Evolutionary conservation across 2,113 vertebrate species (phyloP), one percentile per base, ranked within the genome.

Genomic region (Stegastes partitus): DNA sequence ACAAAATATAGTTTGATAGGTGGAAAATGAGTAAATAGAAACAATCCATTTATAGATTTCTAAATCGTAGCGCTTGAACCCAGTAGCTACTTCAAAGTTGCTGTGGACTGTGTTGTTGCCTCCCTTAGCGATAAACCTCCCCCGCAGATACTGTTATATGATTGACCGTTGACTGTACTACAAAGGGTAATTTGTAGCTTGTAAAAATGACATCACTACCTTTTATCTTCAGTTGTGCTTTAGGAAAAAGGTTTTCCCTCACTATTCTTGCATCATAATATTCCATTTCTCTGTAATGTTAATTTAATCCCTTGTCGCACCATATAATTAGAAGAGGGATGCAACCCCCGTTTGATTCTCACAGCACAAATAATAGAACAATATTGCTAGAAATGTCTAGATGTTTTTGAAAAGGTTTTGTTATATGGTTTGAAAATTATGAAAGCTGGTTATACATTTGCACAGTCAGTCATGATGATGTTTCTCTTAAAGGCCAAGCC

Each of bases 401-500:
- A 42, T 15, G 39, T 42, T 2, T 42, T 42, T 15, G 11, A 12
- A 4, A 15, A 42, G 3, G 12, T 14, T 42, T 42, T 42, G 10
- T 34, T 34, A 34, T 34, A 42, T 15, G 39, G 39, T n/a, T 16
- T 18, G 50, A 21, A 65, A 47, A 11, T 37, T n/a, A 47, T n/a
- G 11, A 55, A 34, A 62, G 11, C 4, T 37, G 18, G 11, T 70
- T 22, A 16, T 21, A 31, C 25, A 39, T 65, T 37, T 42, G 0
- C 0, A 9, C 14, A n/a, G 0, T 72, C 1, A 15, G 0, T 89
- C 22, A 23, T 58, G 2, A 21, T 34, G 11, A 63, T 51, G 14
- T 83, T 62, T 86, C 18, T 73, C 47, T 75, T 73, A 12, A 77
- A 93, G 92, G 56, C 75, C 63, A 99, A 99, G 76, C 98, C 97